Conservation (phyloP, 2,113 vertebrate species). For the Uropsilus gracilis region DNA sequence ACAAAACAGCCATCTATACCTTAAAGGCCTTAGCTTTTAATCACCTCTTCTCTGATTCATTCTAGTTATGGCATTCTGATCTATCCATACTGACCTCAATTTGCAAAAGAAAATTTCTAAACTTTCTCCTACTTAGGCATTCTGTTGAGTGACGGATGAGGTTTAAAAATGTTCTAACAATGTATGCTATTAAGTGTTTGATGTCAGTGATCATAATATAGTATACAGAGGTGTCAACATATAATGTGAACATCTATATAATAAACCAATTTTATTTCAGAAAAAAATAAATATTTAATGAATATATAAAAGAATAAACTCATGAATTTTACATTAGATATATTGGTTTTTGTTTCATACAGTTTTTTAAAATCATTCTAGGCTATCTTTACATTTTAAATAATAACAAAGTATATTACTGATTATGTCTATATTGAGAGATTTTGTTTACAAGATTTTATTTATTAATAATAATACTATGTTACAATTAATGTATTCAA, state of each 20-base stretch:
- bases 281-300: not conserved
- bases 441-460: constrained; percentile 51
- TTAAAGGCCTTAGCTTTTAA: not conserved
- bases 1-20: too few relatives aligned
- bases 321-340: not conserved
- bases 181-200: not conserved
- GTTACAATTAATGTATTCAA: not conserved
- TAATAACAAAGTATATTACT: not conserved
- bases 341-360: not conserved
- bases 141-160: not conserved
- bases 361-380: constrained; percentile 22
- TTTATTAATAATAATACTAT: constrained; percentile 23
- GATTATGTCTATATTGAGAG: constrained; percentile 15
- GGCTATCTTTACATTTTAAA: not conserved
- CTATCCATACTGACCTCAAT: not conserved
- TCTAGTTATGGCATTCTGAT: not conserved
- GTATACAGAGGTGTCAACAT: too few relatives aligned
- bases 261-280: too few relatives aligned
- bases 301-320: not conserved
- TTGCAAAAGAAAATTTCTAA: not conserved
- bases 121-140: not conserved
- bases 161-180: too few relatives aligned
- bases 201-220: not conserved
- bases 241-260: too few relatives aligned
- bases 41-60: not conserved